Percentiles rank a stretch among this genome's conserved stretches.
Evolutionary conservation across 2,888 invertebrate genomes (phyloP).

Genomic region (Penaeus monodon): DNA sequence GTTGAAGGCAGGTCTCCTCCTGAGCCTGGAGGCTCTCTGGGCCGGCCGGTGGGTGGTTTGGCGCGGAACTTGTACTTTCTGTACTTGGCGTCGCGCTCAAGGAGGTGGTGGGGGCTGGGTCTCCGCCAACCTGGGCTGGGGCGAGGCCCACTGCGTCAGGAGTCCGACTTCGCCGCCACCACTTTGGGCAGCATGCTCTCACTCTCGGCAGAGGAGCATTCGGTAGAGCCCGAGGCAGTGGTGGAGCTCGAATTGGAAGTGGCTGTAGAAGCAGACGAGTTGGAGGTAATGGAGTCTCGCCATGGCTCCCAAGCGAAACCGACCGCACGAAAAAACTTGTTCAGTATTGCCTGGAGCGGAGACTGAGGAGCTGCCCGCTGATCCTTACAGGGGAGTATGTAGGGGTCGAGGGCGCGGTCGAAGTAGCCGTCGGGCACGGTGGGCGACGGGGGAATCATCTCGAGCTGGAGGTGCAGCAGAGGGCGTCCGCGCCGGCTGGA

Average conservation of each 20-base stretch:
- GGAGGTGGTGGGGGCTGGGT: neutral
- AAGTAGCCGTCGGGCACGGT: constrained; percentile 50
- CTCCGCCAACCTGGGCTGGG: neutral
- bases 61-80: neutral
- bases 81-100: neutral
- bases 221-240: constrained; percentile 14
- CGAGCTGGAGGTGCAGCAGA: constrained; percentile 28
- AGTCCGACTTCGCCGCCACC: constrained; percentile 26
- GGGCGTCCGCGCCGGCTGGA: constrained; percentile 25
- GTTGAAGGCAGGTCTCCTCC: neutral
- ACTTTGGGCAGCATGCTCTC: constrained; percentile 52
- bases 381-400: constrained; percentile 4
- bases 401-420: constrained; percentile 21
- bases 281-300: constrained; percentile 43
- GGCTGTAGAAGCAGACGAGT: constrained; percentile 28
- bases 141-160: constrained; percentile 23
- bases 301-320: constrained; percentile 46
- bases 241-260: constrained; percentile 28
- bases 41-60: neutral
- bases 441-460: constrained; percentile 57
- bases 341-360: constrained; percentile 36
- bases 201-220: constrained; percentile 41
- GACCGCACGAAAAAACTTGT: constrained; percentile 54
- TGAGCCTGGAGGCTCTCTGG: neutral
- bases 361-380: constrained; percentile 3